Conservation (phyloP, 1,140 invertebrate species). For the Apis cerana region DNA sequence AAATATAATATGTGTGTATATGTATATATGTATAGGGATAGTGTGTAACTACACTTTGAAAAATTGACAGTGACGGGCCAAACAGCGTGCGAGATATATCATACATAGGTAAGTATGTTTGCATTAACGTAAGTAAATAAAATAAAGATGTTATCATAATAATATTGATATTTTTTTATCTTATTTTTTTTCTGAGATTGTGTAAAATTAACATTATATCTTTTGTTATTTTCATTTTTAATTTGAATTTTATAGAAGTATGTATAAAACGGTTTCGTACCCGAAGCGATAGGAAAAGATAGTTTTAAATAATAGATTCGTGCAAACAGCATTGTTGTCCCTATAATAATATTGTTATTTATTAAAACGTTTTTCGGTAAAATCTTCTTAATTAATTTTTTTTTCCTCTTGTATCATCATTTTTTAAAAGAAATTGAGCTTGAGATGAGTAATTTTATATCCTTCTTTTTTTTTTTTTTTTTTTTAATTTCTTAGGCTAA, state of each 20-base stretch:
- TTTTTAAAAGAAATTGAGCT: conserved; percentile 26
- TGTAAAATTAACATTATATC: conserved; percentile 48
- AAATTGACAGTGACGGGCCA: conserved; percentile 75
- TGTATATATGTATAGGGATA: conserved; percentile 36
- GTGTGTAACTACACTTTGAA: conserved; percentile 61
- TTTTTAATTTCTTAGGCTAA: conserved; percentile 37
- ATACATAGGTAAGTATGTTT: conserved; percentile 36
- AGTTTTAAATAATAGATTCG: conserved; percentile 18
- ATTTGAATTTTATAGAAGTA: conserved; percentile 15
- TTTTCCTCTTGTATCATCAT: neutral
- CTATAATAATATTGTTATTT: conserved; percentile 4
- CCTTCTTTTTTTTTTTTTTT: neutral
- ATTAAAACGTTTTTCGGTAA: conserved; percentile 1
- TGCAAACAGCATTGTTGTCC: neutral
- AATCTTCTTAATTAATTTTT: neutral
- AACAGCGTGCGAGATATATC: conserved; percentile 58
- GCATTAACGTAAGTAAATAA: conserved; percentile 42
- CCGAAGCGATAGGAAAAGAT: conserved; percentile 46
- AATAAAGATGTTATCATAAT: conserved; percentile 25
- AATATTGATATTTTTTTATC: neutral
- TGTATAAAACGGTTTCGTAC: conserved; percentile 63
- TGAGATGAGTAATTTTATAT: conserved; percentile 24
- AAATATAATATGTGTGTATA: conserved; percentile 64
- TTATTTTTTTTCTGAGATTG: conserved; percentile 8
- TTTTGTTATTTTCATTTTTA: neutral